Evolutionary conservation across 2,888 invertebrate genomes (phyloP).

Genomic region (Cosmopolites sordidus): DNA sequence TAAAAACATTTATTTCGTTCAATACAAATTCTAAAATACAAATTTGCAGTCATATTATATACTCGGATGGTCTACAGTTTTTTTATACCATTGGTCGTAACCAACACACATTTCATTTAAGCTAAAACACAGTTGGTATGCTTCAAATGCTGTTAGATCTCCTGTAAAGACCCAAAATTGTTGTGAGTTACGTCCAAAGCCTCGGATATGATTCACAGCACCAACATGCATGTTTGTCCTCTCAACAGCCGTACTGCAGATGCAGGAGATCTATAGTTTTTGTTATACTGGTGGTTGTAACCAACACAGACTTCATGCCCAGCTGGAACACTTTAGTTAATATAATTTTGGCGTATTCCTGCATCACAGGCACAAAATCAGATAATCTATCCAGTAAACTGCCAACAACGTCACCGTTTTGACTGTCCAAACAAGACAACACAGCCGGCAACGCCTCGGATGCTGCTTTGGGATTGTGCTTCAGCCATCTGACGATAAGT

Average conservation of each 20-base stretch:
- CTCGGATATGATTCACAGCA: too few species aligned
- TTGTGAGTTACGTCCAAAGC: too few species aligned
- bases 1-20: too few species aligned
- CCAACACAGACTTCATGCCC: slow-evolving; percentile 73
- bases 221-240: too few species aligned
- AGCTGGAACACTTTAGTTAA: slow-evolving; percentile 77
- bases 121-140: too few species aligned
- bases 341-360: slow-evolving; percentile 77
- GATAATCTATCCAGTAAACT: slow-evolving; percentile 78
- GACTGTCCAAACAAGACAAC: slow-evolving; percentile 75
- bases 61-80: too few species aligned
- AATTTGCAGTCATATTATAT: too few species aligned
- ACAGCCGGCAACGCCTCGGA: slow-evolving; percentile 69
- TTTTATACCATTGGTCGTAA: too few species aligned
- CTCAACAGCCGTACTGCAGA: slow-evolving; percentile 73
- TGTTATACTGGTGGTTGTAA: slow-evolving; percentile 70
- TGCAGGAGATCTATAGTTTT: slow-evolving; percentile 78
- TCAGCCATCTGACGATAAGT: slow-evolving; percentile 66
- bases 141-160: too few species aligned
- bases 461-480: slow-evolving; percentile 56
- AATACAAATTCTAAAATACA: too few species aligned
- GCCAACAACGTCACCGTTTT: slow-evolving; percentile 72
- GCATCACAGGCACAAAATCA: slow-evolving; percentile 77
- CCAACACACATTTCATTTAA: too few species aligned
- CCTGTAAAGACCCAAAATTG: too few species aligned